phyloP scores from a whole-genome alignment of 2,113 vertebrate species.

The Willisornis vidua region DNA sequence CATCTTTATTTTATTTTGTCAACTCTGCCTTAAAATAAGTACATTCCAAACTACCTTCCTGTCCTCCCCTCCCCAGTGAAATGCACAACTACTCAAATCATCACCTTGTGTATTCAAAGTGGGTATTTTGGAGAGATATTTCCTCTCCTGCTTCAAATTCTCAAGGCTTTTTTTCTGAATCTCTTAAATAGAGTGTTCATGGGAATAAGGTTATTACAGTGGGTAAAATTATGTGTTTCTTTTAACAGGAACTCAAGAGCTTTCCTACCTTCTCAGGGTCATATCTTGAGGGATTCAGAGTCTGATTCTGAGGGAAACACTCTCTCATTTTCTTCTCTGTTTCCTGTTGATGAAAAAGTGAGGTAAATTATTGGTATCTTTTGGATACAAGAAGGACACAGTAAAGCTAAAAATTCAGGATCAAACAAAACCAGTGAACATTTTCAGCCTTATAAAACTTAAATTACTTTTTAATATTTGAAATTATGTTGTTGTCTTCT shows the following conservation, averaged over 20 bases:
- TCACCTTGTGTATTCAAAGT: background rate
- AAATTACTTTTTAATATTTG: background rate
- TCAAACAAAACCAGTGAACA: background rate
- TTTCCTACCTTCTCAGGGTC: background rate
- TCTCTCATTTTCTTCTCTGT: background rate
- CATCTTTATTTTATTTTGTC: background rate
- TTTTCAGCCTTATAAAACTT: background rate
- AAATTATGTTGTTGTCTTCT: background rate
- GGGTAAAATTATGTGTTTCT: background rate
- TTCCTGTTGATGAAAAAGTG: background rate
- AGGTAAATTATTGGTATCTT: background rate
- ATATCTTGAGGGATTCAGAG: background rate
- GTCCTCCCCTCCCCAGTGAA: background rate
- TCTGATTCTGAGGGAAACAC: background rate
- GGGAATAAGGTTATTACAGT: background rate
- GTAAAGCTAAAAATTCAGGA: background rate
- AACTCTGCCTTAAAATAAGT: background rate
- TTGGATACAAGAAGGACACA: background rate
- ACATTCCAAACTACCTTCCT: background rate
- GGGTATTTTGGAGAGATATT: background rate
- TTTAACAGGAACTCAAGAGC: background rate
- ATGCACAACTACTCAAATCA: background rate
- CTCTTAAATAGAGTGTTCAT: background rate
- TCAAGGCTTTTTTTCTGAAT: background rate
- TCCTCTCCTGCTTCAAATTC: background rate